Base-by-base conservation (phyloP, 2,797 vertebrate genomes). In the Malurus leucopterus region DNA sequence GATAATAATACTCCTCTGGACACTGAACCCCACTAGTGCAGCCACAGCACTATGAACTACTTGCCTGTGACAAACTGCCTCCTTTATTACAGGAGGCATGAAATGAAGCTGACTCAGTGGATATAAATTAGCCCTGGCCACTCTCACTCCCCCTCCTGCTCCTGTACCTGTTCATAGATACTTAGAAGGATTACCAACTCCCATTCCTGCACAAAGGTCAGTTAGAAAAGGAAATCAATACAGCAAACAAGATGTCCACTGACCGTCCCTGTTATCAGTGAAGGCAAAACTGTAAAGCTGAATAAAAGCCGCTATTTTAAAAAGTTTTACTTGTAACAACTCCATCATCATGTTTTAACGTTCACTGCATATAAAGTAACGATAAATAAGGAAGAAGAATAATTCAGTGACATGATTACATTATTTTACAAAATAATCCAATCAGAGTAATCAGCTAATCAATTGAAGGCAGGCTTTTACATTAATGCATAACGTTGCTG, bases 361-460 rank as follows among this genome's bases (percentile, higher is more conserved):
- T 97, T 97, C 96, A 95, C 95, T 96, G 95, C 96, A 88, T 38
- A 69, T 49, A 95, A 93, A 93, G 83, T 83, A 95, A 96, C 92
- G 85, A 93, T 92, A 94, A 96, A 96, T 93, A 97, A 96, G 92
- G 85, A 94, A 77, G 94, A 86, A 76, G 82, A 82, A 93, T 91
- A 93, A 95, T 94, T 94, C 92, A 91, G 83, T 79, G 93, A 96
- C 83, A 89, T 93, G 53, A 90, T 92, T 90, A 94, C 94, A 80
- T 95, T 97, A 96, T 96, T 96, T 91, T 93, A 95, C 96, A 96
- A 97, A 97, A 97, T 96, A 97, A 97, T 96, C 92, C 93, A 96
- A 97, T 98, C 96, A 89, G 85, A 95, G 94, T 97, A 97, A 98
- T 97, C 96, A 95, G 95, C 94, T 95, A 97, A 98, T 98, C 97